Conservation (phyloP, 2,888 invertebrate genomes). For the Mamestra brassicae region DNA sequence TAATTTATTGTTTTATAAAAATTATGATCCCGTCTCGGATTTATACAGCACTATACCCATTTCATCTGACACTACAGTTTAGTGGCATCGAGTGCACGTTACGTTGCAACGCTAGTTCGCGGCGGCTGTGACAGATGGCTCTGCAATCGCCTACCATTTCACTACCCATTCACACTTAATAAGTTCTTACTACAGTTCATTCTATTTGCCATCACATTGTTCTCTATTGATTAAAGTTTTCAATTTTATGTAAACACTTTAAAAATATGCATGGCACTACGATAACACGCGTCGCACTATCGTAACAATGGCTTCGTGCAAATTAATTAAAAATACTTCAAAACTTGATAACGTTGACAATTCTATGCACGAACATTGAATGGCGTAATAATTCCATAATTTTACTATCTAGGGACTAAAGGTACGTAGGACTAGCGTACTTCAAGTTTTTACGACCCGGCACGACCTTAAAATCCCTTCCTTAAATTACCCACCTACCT, state of each 20-base stretch:
- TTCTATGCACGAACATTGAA: constrained; percentile 20
- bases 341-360: constrained; percentile 16
- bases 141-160: constrained; percentile 12
- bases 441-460: constrained; percentile 29
- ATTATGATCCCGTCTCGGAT: not conserved
- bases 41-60: not conserved
- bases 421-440: not conserved
- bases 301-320: constrained; percentile 9
- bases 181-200: not conserved
- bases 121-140: constrained; percentile 47
- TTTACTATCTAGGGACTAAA: constrained; percentile 2
- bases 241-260: constrained; percentile 33
- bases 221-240: constrained; percentile 44
- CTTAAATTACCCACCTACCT: constrained; percentile 12
- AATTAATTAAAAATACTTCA: constrained; percentile 50
- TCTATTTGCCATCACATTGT: constrained; percentile 16
- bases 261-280: constrained; percentile 4
- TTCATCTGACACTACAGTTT: not conserved
- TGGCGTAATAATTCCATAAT: constrained; percentile 4
- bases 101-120: constrained; percentile 51
- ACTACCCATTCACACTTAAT: not conserved
- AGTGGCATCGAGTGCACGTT: constrained; percentile 34
- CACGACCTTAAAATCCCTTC: constrained; percentile 16
- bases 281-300: constrained; percentile 31
- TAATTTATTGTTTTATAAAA: constrained; percentile 6